A percentile compares a stretch with the other conserved stretches of the same genome.
phyloP scores from a whole-genome alignment of 1,140 invertebrate genomes.

The Heliothis virescens region DNA sequence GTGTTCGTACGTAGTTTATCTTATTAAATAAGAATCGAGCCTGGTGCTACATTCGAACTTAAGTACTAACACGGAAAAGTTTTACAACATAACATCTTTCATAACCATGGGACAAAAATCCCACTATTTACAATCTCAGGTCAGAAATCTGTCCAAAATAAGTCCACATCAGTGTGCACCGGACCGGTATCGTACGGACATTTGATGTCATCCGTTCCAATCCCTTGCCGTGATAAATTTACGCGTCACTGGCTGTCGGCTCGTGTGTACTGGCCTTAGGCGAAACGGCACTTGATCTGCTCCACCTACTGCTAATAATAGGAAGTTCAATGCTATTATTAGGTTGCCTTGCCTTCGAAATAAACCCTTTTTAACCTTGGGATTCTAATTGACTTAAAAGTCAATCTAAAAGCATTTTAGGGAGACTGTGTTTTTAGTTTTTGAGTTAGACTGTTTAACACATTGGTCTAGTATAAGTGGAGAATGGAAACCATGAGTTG shows the following conservation, averaged over 20 bases:
- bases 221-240: conserved; percentile 38
- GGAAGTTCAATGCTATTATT: neutral
- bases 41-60: too few species aligned
- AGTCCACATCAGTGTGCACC: neutral
- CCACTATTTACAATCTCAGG: conserved; percentile 14
- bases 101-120: neutral
- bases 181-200: conserved; percentile 10
- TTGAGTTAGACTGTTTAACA: too few species aligned
- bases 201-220: conserved; percentile 15
- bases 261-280: neutral
- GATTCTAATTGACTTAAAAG: too few species aligned
- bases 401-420: too few species aligned
- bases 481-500: too few species aligned
- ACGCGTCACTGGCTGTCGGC: conserved; percentile 4
- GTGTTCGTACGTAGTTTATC: too few species aligned
- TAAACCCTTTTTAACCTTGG: neutral
- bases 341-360: neutral
- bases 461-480: too few species aligned
- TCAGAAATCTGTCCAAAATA: conserved; percentile 4
- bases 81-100: too few species aligned
- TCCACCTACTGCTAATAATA: neutral
- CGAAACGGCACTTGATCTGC: neutral
- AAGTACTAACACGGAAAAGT: too few species aligned
- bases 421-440: too few species aligned
- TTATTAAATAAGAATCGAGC: too few species aligned